A percentile compares a stretch with the other conserved stretches of the same genome.
phyloP scores from a whole-genome alignment of 2,797 vertebrate species.

The Gobio occitaniae region DNA sequence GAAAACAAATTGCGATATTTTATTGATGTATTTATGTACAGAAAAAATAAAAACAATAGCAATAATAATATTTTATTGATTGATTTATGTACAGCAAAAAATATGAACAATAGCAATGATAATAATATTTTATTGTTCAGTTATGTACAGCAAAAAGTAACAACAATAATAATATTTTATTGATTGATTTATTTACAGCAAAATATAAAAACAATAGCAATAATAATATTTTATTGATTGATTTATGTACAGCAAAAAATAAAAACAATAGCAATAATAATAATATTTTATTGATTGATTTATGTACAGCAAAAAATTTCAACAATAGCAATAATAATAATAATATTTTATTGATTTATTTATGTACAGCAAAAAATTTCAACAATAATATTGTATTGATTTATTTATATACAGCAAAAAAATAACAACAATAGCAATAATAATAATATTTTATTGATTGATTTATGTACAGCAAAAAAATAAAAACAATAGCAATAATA shows the following conservation, averaged over 20 bases:
- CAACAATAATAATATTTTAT: too few relatives aligned
- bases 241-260: background rate
- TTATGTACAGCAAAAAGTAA: too few relatives aligned
- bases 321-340: background rate
- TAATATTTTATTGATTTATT: background rate
- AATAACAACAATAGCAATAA: background rate
- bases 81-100: background rate
- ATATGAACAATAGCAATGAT: too few relatives aligned
- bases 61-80: background rate
- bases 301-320: too few relatives aligned
- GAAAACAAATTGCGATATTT: background rate
- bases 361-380: background rate
- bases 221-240: background rate
- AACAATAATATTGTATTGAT: background rate
- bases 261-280: background rate
- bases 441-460: background rate
- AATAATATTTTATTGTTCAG: too few relatives aligned
- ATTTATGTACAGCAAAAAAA: background rate
- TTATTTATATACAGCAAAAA: background rate
- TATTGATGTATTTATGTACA: background rate
- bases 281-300: background rate
- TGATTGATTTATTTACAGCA: too few relatives aligned
- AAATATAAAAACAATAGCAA: too few relatives aligned
- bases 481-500: background rate
- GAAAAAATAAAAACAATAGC: background rate